Conservation (phyloP, 2,113 vertebrate species). For the Lanius ludovicianus region DNA sequence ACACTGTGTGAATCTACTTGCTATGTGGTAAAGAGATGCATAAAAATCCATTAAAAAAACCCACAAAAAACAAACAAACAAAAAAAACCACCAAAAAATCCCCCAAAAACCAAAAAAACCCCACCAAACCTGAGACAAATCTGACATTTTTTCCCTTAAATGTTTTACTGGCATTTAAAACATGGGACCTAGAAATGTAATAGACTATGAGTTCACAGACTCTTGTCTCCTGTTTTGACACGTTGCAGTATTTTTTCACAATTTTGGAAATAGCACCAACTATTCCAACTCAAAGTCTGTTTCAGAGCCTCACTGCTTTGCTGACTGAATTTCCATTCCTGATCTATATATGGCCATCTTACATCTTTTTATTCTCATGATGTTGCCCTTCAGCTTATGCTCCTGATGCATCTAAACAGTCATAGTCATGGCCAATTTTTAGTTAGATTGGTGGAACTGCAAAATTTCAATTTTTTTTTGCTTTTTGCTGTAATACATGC, state of each 20-base stretch:
- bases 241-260: neutral
- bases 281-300: neutral
- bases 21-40: neutral
- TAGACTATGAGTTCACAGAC: neutral
- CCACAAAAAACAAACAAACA: neutral
- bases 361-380: neutral
- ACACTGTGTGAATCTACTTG: neutral
- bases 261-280: neutral
- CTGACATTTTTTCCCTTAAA: neutral
- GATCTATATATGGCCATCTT: neutral
- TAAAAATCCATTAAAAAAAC: neutral
- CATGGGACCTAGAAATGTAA: neutral
- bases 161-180: neutral
- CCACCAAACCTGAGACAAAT: neutral
- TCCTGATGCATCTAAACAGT: neutral
- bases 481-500: neutral
- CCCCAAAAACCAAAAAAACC: no score
- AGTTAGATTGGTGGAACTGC: neutral
- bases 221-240: neutral
- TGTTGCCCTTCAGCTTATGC: neutral
- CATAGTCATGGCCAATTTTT: neutral
- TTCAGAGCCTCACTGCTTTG: neutral
- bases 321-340: neutral
- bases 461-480: neutral
- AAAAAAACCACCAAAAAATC: no score